Evolutionary conservation across 2,113 vertebrate genomes (phyloP).

Genomic region (Ciconia maguari): DNA sequence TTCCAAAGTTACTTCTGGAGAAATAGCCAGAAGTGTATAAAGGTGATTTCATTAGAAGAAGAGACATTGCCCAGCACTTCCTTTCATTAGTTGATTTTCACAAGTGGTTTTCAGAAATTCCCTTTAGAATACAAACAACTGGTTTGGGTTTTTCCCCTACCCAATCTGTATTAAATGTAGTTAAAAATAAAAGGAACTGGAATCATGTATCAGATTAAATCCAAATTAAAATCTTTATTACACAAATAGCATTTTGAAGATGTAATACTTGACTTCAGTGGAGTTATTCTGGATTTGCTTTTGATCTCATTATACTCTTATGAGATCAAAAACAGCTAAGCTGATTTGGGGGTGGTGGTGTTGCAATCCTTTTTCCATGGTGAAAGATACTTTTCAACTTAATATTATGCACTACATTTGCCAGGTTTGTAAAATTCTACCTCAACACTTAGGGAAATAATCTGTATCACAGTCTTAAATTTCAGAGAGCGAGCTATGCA

Average conservation of each 20-base stretch:
- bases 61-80: neutral
- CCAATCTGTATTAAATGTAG: neutral
- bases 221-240: neutral
- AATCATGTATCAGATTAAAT: neutral
- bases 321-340: neutral
- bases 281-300: conserved; percentile 40
- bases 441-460: neutral
- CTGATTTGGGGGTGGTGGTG: neutral
- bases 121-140: neutral
- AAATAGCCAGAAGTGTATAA: neutral
- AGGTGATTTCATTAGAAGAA: neutral
- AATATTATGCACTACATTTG: neutral
- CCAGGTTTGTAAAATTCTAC: neutral
- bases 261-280: neutral
- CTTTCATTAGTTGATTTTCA: neutral
- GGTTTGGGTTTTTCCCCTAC: neutral
- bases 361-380: neutral
- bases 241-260: conserved; percentile 14
- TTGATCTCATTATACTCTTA: conserved; percentile 51
- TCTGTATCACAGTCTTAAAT: neutral
- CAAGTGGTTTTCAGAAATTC: neutral
- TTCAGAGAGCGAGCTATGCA: neutral
- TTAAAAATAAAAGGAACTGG: neutral
- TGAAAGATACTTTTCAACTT: neutral
- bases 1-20: neutral